These are phyloP conservation scores for Azemiops feae DNA, from an alignment of 2,113 vertebrate species.

Conservation along the genomic window DNA sequence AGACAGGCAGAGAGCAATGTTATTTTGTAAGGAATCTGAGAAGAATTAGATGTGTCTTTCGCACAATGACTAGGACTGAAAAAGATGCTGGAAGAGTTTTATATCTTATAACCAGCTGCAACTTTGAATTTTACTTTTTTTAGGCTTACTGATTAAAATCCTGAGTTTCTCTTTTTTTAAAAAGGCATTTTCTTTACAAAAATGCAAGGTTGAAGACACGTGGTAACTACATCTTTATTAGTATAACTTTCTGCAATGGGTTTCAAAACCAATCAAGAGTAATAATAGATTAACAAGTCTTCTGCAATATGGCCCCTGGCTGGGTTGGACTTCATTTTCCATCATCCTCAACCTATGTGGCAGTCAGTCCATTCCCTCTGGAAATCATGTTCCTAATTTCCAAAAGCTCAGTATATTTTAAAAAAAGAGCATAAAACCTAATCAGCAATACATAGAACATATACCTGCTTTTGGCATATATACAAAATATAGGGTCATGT, in stretches of 20 bases:
- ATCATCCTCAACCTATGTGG: background rate
- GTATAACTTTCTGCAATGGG: background rate
- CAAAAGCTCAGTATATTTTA: background rate
- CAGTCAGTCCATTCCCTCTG: background rate
- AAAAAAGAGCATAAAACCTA: background rate
- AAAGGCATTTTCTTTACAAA: background rate
- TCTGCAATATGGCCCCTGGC: background rate
- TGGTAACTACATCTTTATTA: background rate
- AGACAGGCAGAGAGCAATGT: conserved; percentile 22
- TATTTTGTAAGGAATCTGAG: conserved; percentile 29
- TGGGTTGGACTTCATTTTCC: background rate
- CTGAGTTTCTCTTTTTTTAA: background rate
- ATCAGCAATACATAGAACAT: background rate
- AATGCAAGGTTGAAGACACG: background rate
- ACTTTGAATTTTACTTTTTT: background rate
- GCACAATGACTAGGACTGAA: background rate
- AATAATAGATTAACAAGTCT: background rate
- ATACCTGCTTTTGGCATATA: background rate
- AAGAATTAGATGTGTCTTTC: conserved; percentile 36
- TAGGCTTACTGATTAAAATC: background rate
- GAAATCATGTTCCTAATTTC: background rate
- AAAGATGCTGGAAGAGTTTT: conserved; percentile 3
- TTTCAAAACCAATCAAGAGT: background rate
- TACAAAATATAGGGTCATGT: background rate
- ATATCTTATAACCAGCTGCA: conserved; percentile 28